Conservation (phyloP, 1,140 invertebrate genomes). For the Steinernema feltiae region DNA sequence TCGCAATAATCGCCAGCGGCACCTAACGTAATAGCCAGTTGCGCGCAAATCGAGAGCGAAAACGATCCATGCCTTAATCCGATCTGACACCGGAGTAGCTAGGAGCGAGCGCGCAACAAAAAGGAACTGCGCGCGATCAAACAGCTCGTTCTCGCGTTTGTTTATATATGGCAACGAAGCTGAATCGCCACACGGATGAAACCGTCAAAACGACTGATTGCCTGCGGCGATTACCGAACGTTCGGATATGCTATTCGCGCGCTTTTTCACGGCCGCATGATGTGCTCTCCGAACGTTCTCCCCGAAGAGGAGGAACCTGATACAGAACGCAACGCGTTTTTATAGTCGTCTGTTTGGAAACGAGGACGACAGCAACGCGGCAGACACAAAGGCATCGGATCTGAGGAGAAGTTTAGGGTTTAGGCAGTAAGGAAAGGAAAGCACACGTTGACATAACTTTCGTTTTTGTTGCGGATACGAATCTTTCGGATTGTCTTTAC, state of each 20-base stretch:
- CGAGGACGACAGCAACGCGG: too few species aligned
- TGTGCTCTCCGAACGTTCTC: background rate
- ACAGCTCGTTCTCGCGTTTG: background rate
- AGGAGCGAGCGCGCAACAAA: background rate
- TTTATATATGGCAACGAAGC: background rate
- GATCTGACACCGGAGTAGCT: background rate
- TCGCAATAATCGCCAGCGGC: background rate
- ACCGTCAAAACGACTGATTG: background rate
- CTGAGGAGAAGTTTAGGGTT: too few species aligned
- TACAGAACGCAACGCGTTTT: background rate
- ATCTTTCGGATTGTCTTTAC: too few species aligned
- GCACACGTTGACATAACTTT: too few species aligned
- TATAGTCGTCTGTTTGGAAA: background rate
- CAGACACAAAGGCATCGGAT: too few species aligned
- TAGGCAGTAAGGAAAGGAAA: too few species aligned
- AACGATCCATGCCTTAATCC: background rate
- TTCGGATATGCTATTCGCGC: background rate
- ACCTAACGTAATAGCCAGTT: background rate
- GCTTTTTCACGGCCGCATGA: conserved; percentile 1
- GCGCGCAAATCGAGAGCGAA: background rate
- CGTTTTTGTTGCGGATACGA: too few species aligned
- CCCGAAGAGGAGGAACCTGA: too few species aligned
- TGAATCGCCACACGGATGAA: conserved; percentile 1
- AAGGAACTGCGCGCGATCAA: background rate
- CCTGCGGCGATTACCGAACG: background rate